Percentiles rank a stretch among this genome's conserved stretches.
phyloP scores from a whole-genome alignment of 2,888 invertebrate species.

The Vannuccia rotundouncinata region DNA sequence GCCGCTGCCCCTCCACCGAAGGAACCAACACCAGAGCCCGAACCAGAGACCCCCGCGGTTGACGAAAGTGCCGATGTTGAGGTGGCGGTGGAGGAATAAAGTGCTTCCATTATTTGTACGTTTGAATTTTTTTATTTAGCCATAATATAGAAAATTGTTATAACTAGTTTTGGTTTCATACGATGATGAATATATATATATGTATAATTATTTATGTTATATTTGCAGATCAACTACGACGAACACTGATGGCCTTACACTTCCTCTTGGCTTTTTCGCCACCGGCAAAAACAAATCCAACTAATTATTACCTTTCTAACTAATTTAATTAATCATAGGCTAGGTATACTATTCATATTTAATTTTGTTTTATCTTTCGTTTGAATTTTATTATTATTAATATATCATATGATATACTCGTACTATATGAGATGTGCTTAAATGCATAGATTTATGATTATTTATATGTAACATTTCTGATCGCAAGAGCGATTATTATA shows the following conservation, averaged over 20 bases:
- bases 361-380: background rate
- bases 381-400: background rate
- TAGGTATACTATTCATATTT: slow-evolving; percentile 7
- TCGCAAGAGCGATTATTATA: background rate
- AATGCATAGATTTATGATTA: background rate
- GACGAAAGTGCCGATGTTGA: background rate
- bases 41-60: background rate
- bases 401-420: background rate
- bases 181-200: background rate
- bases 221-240: background rate
- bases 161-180: too few relatives aligned
- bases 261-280: too few relatives aligned
- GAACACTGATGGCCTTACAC: too few relatives aligned
- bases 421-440: background rate
- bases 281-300: too few relatives aligned
- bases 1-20: background rate
- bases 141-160: background rate
- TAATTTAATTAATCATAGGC: background rate
- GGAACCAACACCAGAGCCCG: background rate
- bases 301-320: background rate
- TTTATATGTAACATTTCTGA: background rate
- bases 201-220: background rate
- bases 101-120: too few relatives aligned
- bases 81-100: background rate
- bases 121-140: background rate